Evolutionary conservation across 1,140 invertebrate species (phyloP).

Genomic region (Bombyx mandarina): DNA sequence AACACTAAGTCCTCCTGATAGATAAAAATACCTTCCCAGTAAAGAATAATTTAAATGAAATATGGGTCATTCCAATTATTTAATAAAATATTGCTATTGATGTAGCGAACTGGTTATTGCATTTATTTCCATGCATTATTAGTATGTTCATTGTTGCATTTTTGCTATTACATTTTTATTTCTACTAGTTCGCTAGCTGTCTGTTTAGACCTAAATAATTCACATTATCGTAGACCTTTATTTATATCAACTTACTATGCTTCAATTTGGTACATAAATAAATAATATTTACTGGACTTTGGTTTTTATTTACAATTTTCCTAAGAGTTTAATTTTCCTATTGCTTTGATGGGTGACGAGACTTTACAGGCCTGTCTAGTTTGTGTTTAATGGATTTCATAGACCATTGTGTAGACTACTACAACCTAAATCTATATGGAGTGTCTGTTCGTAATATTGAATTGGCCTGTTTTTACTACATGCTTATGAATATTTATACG

Average conservation of each 20-base stretch:
- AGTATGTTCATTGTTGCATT: constrained; percentile 37
- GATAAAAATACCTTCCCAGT: constrained; percentile 58
- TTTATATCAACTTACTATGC: constrained; percentile 6
- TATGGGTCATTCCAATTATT: constrained; percentile 65
- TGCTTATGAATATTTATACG: too few relatives aligned
- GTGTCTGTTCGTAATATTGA: too few relatives aligned
- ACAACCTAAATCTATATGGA: too few relatives aligned
- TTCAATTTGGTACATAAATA: constrained; percentile 7
- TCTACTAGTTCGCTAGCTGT: constrained; percentile 1
- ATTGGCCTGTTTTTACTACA: too few relatives aligned
- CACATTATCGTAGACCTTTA: constrained; percentile 2
- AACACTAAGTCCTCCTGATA: constrained; percentile 57
- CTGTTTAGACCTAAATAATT: not conserved
- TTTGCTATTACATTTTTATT: constrained; percentile 12
- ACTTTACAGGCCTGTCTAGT: too few relatives aligned
- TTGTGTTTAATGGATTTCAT: too few relatives aligned
- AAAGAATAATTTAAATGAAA: constrained; percentile 36
- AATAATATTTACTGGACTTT: constrained; percentile 4
- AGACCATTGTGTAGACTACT: too few relatives aligned
- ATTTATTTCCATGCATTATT: constrained; percentile 67
- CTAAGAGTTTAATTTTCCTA: too few relatives aligned
- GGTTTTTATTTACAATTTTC: constrained; percentile 1
- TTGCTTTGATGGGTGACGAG: too few relatives aligned
- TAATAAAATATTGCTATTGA: constrained; percentile 54
- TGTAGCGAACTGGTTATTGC: constrained; percentile 51